These are phyloP conservation scores for Leucoraja erinaceus DNA, from an alignment of 2,113 vertebrate species.

Conservation along the genomic window DNA sequence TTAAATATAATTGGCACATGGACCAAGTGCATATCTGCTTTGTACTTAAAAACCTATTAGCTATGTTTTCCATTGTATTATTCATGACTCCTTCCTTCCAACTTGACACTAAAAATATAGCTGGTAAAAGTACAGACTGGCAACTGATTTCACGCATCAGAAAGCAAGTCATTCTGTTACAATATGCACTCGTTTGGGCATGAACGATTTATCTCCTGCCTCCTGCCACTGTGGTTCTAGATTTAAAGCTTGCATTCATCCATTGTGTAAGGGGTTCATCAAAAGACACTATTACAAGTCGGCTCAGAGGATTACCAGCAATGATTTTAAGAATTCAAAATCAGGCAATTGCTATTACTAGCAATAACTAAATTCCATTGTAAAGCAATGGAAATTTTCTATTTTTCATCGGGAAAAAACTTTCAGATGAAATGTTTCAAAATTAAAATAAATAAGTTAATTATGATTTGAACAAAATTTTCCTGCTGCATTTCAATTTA, in stretches of 20 bases:
- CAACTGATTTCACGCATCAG: slow-evolving; percentile 36
- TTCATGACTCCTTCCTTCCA: slow-evolving; percentile 27
- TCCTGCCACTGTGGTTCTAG: slow-evolving; percentile 33
- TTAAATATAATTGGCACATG: slow-evolving; percentile 33
- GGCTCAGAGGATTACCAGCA: slow-evolving; percentile 25
- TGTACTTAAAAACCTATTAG: slow-evolving; percentile 35
- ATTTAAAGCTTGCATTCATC: slow-evolving; percentile 21
- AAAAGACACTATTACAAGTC: slow-evolving; percentile 28
- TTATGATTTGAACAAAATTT: not conserved
- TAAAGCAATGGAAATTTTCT: not conserved
- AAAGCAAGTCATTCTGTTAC: slow-evolving; percentile 26
- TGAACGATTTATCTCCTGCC: slow-evolving; percentile 32
- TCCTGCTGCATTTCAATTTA: not conserved
- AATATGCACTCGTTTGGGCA: slow-evolving; percentile 30
- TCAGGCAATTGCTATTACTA: slow-evolving; percentile 12
- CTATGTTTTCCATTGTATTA: slow-evolving; percentile 35
- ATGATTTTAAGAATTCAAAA: slow-evolving; percentile 23
- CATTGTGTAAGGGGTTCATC: slow-evolving; percentile 26
- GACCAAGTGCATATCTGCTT: slow-evolving; percentile 10
- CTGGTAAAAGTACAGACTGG: slow-evolving; percentile 31
- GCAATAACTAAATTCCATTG: slow-evolving; percentile 19
- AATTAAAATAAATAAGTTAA: not conserved
- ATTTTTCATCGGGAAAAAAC: not conserved
- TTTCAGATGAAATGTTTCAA: not conserved
- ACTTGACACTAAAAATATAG: slow-evolving; percentile 32